Evolutionary conservation across 1,140 invertebrate genomes (phyloP).

Genomic region (Zaprionus davidi): DNA sequence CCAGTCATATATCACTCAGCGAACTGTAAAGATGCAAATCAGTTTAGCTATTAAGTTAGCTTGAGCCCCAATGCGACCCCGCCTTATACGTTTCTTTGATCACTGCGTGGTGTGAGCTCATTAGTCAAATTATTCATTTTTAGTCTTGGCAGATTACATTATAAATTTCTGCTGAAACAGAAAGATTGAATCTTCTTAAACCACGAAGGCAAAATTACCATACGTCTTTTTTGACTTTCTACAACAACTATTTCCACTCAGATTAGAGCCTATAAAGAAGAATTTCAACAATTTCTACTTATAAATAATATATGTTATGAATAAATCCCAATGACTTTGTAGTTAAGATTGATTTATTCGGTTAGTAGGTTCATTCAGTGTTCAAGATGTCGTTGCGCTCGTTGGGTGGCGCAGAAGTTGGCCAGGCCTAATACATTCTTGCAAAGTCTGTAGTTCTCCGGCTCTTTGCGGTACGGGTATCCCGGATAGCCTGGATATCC

Average conservation of each 20-base stretch:
- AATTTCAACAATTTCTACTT: background rate
- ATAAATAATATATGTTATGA: background rate
- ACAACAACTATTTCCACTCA: background rate
- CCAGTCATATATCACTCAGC: background rate
- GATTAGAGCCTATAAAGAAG: background rate
- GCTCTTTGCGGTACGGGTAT: background rate
- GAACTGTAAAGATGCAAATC: constrained; percentile 8
- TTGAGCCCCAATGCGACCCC: background rate
- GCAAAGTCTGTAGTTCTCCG: constrained; percentile 8
- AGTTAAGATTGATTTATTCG: background rate
- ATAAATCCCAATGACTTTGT: background rate
- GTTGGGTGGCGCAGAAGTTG: background rate
- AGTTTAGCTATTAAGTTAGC: background rate
- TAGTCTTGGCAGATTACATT: background rate
- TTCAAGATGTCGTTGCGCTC: background rate
- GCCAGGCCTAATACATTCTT: background rate
- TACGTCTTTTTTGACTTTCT: background rate
- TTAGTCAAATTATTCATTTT: constrained; percentile 4
- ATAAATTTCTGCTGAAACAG: background rate
- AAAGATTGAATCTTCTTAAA: background rate
- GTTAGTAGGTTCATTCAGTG: background rate
- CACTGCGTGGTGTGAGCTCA: background rate
- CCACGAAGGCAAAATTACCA: background rate
- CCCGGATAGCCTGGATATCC: background rate
- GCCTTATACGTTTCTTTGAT: background rate